phyloP scores from a whole-genome alignment of 2,113 vertebrate species.

The Amphiprion ocellaris region DNA sequence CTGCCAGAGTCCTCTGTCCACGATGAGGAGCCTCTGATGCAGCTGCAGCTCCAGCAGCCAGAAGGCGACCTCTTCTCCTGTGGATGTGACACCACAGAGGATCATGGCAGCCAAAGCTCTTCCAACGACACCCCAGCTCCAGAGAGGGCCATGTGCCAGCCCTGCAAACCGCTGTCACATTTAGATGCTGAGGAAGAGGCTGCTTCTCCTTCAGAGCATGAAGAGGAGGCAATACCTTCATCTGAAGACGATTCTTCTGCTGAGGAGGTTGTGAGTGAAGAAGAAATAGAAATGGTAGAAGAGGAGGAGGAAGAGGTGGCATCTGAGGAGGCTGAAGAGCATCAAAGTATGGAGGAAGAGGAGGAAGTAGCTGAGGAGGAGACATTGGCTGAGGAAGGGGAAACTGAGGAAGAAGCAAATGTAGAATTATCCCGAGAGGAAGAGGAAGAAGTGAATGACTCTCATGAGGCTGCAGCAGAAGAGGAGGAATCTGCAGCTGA shows the following conservation, averaged over 20 bases:
- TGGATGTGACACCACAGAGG: constrained; percentile 75
- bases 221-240: constrained; percentile 25
- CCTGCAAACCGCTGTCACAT: constrained; percentile 65
- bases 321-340: constrained; percentile 20
- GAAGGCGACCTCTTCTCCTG: constrained; percentile 80
- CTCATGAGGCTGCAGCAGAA: background rate
- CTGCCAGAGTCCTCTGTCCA: constrained; percentile 65
- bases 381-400: background rate
- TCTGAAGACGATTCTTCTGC: constrained; percentile 7
- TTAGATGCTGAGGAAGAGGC: constrained; percentile 42
- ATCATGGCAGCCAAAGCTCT: constrained; percentile 77
- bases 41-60: constrained; percentile 77
- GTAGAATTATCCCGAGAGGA: constrained; percentile 16
- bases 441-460: constrained; percentile 14
- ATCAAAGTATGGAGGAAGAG: constrained; percentile 22
- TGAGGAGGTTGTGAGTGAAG: constrained; percentile 35
- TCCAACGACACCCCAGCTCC: constrained; percentile 87
- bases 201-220: constrained; percentile 40
- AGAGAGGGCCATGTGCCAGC: constrained; percentile 78
- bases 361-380: constrained; percentile 24
- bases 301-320: constrained; percentile 37
- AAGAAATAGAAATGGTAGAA: constrained; percentile 38
- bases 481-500: constrained; percentile 27
- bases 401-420: constrained; percentile 26
- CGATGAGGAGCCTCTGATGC: constrained; percentile 79